Conservation (phyloP, 2,797 vertebrate genomes). For the Hoplostethus atlanticus region DNA sequence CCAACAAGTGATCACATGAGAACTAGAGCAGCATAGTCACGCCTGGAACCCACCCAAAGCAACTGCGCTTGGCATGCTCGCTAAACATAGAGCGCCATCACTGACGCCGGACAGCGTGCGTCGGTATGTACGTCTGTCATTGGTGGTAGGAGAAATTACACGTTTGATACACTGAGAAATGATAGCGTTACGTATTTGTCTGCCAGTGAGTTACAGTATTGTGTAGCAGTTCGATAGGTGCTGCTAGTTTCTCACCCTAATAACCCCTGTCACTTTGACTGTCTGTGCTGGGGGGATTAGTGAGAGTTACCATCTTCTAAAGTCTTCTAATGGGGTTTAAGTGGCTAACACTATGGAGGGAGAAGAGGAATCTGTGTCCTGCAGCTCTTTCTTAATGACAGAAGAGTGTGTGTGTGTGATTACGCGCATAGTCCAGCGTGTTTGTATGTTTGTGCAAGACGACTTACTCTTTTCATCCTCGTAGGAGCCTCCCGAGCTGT, state of each 20-base stretch:
- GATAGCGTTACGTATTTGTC: background rate
- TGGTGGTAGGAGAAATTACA: background rate
- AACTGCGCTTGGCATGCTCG: slow-evolving; percentile 2
- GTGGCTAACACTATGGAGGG: background rate
- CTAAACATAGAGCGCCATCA: slow-evolving; percentile 29
- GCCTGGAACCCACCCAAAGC: slow-evolving; percentile 7
- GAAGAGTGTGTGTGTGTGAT: slow-evolving; percentile 17
- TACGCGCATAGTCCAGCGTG: background rate
- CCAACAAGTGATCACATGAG: slow-evolving; percentile 27
- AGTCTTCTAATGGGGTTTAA: background rate
- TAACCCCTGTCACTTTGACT: slow-evolving; percentile 6
- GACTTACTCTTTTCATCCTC: slow-evolving; percentile 98
- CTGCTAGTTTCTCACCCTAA: too few species aligned
- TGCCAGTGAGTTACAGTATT: background rate
- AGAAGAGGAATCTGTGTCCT: slow-evolving; percentile 41
- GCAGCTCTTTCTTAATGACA: slow-evolving; percentile 28
- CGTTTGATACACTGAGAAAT: background rate
- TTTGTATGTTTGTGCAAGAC: slow-evolving; percentile 7
- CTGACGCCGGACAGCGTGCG: slow-evolving; percentile 1
- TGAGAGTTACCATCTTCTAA: slow-evolving; percentile 9
- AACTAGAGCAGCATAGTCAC: slow-evolving; percentile 17
- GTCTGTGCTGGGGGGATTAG: background rate
- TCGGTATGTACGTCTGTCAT: slow-evolving; percentile 5
- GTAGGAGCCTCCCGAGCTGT: slow-evolving; percentile 98
- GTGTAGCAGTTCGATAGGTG: background rate